Evolutionary conservation across 2,888 invertebrate genomes (phyloP), one percentile per base, ranked within the genome.

Genomic region (Apodemia mormo): DNA sequence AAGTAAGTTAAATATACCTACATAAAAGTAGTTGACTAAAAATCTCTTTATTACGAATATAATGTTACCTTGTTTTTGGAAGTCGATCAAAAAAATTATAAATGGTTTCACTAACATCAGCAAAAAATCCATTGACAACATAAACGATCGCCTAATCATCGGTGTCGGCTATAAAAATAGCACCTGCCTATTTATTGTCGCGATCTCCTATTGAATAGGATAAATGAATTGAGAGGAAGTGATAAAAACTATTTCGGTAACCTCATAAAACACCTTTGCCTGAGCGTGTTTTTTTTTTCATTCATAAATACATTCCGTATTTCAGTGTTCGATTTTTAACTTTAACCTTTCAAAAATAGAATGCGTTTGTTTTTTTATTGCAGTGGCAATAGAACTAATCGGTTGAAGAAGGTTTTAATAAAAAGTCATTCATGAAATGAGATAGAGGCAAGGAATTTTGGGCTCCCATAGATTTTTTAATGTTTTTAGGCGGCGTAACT

Each of bases 101-200:
- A 61, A 61, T 61, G 29, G 33, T 61, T 61, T 61, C 29, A 12
- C 30, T 30, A 61, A 33, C 58, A 14, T 61, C 30, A 37, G 37
- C 33, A 81, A 81, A 85, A 82, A 68, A 82, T 78, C 69, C 81
- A 85, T 86, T 87, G 85, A 87, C 86, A 84, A 81, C 78, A 75
- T 78, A 80, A 81, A 80, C 82, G 79, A 80, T 82, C 85, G 85
- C 85, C 89, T 87, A 88, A 92, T 90, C 88, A 89, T 87, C 83
- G 85, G 85, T 80, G 82, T 80, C 61, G 61, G 80, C 85, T 81
- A 86, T 83, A 83, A 80, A 61, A 77, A 77, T 79, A 79, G 81
- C 92, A 92, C 92, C 92, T 92, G 93, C 86, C 78, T 81, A 81
- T 89, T 91, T 90, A 89, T 89, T 85, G 85, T 83, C 82, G 84